Evolutionary conservation across 2,888 invertebrate species (phyloP).

Genomic region (Dryobotodes eremita): DNA sequence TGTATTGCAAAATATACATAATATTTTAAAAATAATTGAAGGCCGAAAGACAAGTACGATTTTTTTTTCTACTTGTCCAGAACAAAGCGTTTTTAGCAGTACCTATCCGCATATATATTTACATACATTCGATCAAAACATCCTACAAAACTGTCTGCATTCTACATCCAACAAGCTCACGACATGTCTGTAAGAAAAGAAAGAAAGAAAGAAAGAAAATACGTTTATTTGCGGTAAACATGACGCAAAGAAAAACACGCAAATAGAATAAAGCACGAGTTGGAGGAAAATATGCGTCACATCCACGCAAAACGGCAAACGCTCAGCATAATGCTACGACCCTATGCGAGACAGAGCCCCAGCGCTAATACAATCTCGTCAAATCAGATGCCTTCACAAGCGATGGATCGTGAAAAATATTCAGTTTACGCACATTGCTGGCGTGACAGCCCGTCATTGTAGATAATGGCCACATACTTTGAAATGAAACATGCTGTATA

Average conservation of each 20-base stretch:
- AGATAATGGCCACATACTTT: slow-evolving; percentile 47
- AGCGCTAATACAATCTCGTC: neutral
- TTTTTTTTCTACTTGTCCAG: neutral
- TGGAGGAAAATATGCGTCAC: no score
- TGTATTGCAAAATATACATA: neutral
- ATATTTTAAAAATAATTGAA: neutral
- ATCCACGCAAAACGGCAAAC: no score
- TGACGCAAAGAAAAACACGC: no score
- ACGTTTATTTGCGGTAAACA: no score
- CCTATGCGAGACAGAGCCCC: no score
- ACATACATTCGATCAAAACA: neutral
- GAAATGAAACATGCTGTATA: slow-evolving; percentile 39
- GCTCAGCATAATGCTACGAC: no score
- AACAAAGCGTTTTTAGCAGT: neutral
- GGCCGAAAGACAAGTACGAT: neutral
- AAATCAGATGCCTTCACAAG: slow-evolving; percentile 21
- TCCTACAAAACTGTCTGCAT: neutral
- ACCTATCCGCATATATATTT: neutral
- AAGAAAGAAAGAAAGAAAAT: no score
- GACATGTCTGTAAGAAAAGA: no score
- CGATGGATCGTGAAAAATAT: slow-evolving; percentile 37
- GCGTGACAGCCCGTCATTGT: slow-evolving; percentile 52
- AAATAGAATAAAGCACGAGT: no score
- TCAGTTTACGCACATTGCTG: slow-evolving; percentile 39
- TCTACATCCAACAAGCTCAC: neutral